Percentiles rank a stretch among this genome's conserved stretches.
Evolutionary conservation across 2,113 vertebrate genomes (phyloP).

Genomic region (Aegithalos caudatus): DNA sequence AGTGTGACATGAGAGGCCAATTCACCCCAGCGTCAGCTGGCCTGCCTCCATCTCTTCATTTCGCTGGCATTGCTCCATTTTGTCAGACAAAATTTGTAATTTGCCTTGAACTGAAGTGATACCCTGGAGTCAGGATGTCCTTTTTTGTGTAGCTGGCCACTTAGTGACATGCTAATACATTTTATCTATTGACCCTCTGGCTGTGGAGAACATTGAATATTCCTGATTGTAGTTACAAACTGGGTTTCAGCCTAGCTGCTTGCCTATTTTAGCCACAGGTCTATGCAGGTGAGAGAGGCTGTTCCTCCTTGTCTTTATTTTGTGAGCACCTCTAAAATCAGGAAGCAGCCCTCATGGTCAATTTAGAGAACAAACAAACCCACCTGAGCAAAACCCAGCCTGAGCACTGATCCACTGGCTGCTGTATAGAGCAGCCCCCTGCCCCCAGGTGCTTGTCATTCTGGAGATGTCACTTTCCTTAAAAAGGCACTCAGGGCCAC

Average conservation of each 20-base stretch:
- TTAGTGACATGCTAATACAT: neutral
- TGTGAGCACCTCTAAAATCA: neutral
- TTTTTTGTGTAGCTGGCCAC: neutral
- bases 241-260: neutral
- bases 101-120: neutral
- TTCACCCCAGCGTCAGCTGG: neutral
- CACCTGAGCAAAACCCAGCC: neutral
- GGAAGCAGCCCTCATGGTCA: neutral
- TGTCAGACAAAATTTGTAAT: constrained; percentile 48
- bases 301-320: neutral
- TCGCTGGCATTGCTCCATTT: neutral
- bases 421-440: neutral
- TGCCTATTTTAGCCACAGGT: neutral
- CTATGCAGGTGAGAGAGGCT: neutral
- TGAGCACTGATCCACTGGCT: neutral
- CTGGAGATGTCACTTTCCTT: neutral
- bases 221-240: neutral
- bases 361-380: neutral
- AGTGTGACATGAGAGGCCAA: neutral
- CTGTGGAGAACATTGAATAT: fast-evolving
- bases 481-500: neutral
- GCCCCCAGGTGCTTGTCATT: fast-evolving
- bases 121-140: neutral
- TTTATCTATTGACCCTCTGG: neutral
- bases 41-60: neutral